These are phyloP conservation scores for Drosophila vallismaia DNA, from an alignment of 2,888 invertebrate genomes.

Conservation along the genomic window DNA sequence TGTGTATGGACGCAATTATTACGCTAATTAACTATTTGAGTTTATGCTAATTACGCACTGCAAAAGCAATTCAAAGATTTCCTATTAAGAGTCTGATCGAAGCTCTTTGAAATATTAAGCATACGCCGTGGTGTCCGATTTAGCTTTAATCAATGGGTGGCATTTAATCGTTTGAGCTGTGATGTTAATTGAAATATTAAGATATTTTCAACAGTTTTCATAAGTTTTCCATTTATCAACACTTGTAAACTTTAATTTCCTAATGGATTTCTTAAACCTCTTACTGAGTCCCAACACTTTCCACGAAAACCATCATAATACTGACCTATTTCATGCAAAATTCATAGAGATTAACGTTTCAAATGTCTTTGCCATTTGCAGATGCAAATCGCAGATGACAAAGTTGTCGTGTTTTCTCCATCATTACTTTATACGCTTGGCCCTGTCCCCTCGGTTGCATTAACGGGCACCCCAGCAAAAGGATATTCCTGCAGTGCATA, in stretches of 20 bases:
- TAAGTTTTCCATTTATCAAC: background rate
- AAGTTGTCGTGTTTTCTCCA: conserved; percentile 34
- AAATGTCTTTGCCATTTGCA: conserved; percentile 21
- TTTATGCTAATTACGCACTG: conserved; percentile 72
- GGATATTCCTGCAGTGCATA: conserved; percentile 39
- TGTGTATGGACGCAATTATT: conserved; percentile 69
- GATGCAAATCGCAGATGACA: conserved; percentile 24
- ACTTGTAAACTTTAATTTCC: background rate
- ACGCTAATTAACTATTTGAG: conserved; percentile 74
- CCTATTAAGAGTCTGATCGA: conserved; percentile 47
- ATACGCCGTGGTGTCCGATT: conserved; percentile 23
- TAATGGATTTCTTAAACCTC: background rate
- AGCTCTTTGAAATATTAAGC: conserved; percentile 28
- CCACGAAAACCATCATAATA: conserved; percentile 7
- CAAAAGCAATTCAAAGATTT: conserved; percentile 39
- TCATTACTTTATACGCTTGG: conserved; percentile 34
- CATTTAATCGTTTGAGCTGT: background rate
- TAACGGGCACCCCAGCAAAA: conserved; percentile 18
- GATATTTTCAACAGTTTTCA: background rate
- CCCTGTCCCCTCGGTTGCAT: conserved; percentile 26
- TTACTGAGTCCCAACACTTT: background rate
- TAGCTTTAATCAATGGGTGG: no score
- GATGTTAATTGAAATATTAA: background rate
- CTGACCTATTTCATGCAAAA: conserved; percentile 32
- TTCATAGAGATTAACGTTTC: conserved; percentile 13